Evolutionary conservation across 2,888 invertebrate genomes (phyloP).

Genomic region (Drymonia ruficornis): DNA sequence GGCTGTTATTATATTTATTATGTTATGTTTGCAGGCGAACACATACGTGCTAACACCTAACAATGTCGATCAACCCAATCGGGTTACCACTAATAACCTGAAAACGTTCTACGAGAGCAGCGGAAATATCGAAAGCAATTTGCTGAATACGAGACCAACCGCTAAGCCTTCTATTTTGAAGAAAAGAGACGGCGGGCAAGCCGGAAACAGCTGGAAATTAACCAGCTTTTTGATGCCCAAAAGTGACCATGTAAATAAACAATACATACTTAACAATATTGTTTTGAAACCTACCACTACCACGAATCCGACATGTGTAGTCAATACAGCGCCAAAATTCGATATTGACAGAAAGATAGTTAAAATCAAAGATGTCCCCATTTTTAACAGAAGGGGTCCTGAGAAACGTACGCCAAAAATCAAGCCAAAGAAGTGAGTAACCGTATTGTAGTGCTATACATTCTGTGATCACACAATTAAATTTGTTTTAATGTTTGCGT

Average conservation of each 20-base stretch:
- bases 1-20: neutral
- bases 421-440: slow-evolving; percentile 71
- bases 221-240: slow-evolving; percentile 74
- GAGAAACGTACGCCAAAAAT: slow-evolving; percentile 72
- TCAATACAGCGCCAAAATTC: slow-evolving; percentile 58
- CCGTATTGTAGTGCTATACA: neutral
- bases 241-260: slow-evolving; percentile 55
- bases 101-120: slow-evolving; percentile 80
- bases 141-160: slow-evolving; percentile 47
- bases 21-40: slow-evolving; percentile 54
- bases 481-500: neutral
- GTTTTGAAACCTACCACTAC: slow-evolving; percentile 60
- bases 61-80: slow-evolving; percentile 55
- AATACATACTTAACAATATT: slow-evolving; percentile 53
- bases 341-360: slow-evolving; percentile 75
- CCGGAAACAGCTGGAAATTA: slow-evolving; percentile 71
- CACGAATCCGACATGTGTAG: slow-evolving; percentile 14
- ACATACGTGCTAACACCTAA: slow-evolving; percentile 65
- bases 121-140: slow-evolving; percentile 72
- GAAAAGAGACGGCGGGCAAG: slow-evolving; percentile 56
- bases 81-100: slow-evolving; percentile 68
- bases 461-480: neutral
- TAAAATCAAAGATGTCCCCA: slow-evolving; percentile 63
- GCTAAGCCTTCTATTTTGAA: slow-evolving; percentile 57
- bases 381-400: slow-evolving; percentile 44